Conservation (phyloP, 2,797 vertebrate species). For the Schizopygopsis pylzovi region DNA sequence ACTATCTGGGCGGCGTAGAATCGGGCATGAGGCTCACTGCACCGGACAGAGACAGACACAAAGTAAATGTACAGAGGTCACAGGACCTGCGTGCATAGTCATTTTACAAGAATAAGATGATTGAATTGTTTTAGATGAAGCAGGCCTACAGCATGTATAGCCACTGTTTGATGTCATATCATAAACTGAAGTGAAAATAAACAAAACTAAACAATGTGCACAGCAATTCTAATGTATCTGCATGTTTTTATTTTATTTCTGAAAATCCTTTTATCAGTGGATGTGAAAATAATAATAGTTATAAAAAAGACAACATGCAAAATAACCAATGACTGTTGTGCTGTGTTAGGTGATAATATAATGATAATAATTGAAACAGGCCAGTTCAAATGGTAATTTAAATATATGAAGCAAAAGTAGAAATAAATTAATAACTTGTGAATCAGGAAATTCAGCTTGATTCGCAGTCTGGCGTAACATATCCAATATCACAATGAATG, state of each 20-base stretch:
- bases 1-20: constrained; percentile 96
- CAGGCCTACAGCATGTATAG: not conserved
- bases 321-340: not conserved
- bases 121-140: not conserved
- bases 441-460: not conserved
- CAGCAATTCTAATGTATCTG: not conserved
- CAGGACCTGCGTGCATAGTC: not conserved
- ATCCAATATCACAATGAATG: not conserved
- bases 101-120: not conserved
- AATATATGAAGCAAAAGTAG: not conserved
- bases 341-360: not conserved
- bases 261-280: not conserved
- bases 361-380: not conserved
- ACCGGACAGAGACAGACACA: constrained; percentile 45
- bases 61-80: constrained; percentile 22
- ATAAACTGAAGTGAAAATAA: not conserved
- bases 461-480: not conserved
- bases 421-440: not conserved
- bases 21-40: constrained; percentile 92
- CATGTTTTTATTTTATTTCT: too few species aligned
- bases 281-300: not conserved
- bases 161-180: not conserved
- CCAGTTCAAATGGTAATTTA: not conserved
- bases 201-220: not conserved
- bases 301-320: not conserved